Percentiles rank a stretch among this genome's conserved stretches.
These are phyloP conservation scores for Falco berigora DNA, from an alignment of 2,797 vertebrate genomes.

Conservation along the genomic window DNA sequence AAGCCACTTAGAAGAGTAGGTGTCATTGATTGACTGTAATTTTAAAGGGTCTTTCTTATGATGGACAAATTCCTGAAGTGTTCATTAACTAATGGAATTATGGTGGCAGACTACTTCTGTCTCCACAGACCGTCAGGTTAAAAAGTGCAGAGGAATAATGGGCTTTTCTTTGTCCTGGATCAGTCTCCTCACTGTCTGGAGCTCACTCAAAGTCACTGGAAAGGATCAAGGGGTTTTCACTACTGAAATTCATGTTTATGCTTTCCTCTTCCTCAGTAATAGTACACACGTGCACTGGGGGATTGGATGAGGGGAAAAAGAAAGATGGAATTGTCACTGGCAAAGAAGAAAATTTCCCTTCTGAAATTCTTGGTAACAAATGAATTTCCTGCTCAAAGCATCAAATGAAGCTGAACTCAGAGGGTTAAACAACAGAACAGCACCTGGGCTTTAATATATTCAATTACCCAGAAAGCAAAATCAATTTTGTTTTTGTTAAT, in stretches of 20 bases:
- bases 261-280: not conserved
- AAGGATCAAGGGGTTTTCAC: not conserved
- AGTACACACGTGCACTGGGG: not conserved
- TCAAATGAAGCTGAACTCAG: not conserved
- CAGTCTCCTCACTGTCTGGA: not conserved
- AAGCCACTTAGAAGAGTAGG: conserved; percentile 26
- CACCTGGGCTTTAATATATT: conserved; percentile 64
- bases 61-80: conserved; percentile 54
- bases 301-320: not conserved
- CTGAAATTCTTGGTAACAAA: not conserved
- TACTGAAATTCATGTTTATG: conserved; percentile 20
- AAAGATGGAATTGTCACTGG: not conserved
- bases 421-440: conserved; percentile 57
- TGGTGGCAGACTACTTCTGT: not conserved
- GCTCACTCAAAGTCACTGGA: not conserved
- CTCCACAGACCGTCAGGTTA: conserved; percentile 37
- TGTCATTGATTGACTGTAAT: conserved; percentile 60
- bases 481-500: conserved; percentile 76
- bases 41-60: conserved; percentile 47
- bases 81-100: conserved; percentile 73
- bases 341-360: not conserved
- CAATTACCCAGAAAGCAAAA: conserved; percentile 73
- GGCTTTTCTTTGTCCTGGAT: not conserved
- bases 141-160: conserved; percentile 33
- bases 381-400: not conserved